These are phyloP conservation scores for Acleris laterana DNA, from an alignment of 2,888 invertebrate species.

Conservation along the genomic window DNA sequence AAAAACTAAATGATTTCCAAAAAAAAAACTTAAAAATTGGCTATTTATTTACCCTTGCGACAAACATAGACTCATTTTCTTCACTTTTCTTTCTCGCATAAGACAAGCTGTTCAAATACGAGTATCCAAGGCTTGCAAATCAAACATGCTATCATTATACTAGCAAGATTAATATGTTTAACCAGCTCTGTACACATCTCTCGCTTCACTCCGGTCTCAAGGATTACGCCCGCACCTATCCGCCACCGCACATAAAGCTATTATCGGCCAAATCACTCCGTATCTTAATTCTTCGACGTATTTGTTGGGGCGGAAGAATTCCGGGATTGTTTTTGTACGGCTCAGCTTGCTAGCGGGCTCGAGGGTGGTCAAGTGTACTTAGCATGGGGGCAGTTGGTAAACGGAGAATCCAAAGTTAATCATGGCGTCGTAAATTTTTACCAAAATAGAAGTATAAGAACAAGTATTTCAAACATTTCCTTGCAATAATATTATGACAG, in stretches of 20 bases:
- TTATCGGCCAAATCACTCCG: constrained; percentile 56
- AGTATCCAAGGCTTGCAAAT: neutral
- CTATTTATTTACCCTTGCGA: no score
- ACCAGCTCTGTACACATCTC: constrained; percentile 43
- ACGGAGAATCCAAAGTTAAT: no score
- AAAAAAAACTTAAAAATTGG: no score
- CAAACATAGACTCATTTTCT: no score
- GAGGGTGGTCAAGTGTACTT: neutral
- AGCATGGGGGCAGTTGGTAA: neutral
- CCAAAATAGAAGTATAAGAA: no score
- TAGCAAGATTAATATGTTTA: neutral
- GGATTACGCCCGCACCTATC: constrained; percentile 43
- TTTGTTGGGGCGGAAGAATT: constrained; percentile 33
- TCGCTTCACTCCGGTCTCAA: constrained; percentile 18
- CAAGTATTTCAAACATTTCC: no score
- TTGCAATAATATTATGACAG: no score
- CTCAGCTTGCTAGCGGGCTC: neutral
- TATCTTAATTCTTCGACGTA: constrained; percentile 39
- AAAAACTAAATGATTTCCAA: no score
- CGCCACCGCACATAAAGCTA: constrained; percentile 57
- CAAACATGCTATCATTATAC: neutral
- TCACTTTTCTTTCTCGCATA: no score
- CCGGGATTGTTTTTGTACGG: constrained; percentile 17
- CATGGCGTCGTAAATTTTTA: no score
- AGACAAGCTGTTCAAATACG: no score